Base-by-base conservation (phyloP, 2,113 vertebrate species). In the Trochalopteron elliotii region DNA sequence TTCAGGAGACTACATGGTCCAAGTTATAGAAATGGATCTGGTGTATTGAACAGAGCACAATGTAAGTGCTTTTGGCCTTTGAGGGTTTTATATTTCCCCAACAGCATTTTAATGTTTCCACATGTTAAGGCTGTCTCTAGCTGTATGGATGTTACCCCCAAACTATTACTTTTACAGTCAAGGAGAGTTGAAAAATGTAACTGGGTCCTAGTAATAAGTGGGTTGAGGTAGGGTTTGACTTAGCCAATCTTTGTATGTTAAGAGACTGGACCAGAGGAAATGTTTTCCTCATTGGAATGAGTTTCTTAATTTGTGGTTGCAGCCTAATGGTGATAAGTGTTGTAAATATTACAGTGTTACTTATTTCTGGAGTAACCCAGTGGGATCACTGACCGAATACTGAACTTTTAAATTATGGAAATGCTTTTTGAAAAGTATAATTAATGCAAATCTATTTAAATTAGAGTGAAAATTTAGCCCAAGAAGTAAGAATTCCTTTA, bases 391-490 rank as follows among this genome's bases (percentile, higher is more conserved):
- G 81, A 57, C 33, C 52, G 30, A 81, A 47, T 37, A 56, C 7
- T 90, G 50, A 56, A 71, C 63, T 83, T 95, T 67, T 81, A 65
- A 37, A 75, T 79, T 49, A 76, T 77, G 75, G 31, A 94, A 89
- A 85, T 88, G 80, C 40, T n/a, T 92, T 94, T 85, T 7, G 39
- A 49, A 77, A 90, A 76, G 49, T 65, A 69, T 77, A 95, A 86
- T 76, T 72, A 83, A 76, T 85, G 69, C 13, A 91, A 87, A 82
- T 56, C 4, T 52, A 72, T 88, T 88, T 49, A 90, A 91, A 86
- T 64, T 37, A 65, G 35, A 65, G 28, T 5, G 31, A 91, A 93
- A 92, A 25, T 59, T 90, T 68, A 94, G 33, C 45, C 53, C 7
- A 35, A 87, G 27, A 50, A 85, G 4, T 47, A 90, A 82, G 42